Conservation (phyloP, 2,113 vertebrate species). For the Carettochelys insculpta region DNA sequence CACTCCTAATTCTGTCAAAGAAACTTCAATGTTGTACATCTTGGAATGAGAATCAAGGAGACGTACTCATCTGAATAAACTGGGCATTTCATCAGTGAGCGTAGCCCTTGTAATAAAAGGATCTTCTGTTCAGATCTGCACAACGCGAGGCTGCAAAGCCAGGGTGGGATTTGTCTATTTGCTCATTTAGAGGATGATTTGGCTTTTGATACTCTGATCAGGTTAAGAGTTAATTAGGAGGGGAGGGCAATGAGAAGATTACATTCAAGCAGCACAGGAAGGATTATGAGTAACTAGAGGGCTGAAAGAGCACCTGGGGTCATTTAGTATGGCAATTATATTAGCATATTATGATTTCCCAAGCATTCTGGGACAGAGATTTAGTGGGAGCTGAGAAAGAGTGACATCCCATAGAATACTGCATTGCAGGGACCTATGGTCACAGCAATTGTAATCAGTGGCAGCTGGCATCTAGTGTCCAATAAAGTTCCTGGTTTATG, state of each 20-base stretch:
- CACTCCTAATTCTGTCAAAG: not conserved
- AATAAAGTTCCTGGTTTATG: not conserved
- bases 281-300: not conserved
- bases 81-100: not conserved
- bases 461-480: not conserved
- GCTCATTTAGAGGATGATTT: fast-evolving
- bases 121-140: not conserved
- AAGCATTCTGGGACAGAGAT: not conserved
- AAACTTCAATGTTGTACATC: fast-evolving
- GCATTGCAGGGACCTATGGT: fast-evolving
- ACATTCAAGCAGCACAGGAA: fast-evolving
- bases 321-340: not conserved
- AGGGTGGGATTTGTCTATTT: not conserved
- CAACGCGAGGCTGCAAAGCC: fast-evolving
- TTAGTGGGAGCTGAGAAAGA: fast-evolving
- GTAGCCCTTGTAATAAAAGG: fast-evolving
- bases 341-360: fast-evolving
- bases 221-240: not conserved
- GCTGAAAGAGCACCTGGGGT: not conserved
- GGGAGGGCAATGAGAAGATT: not conserved
- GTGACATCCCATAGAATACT: not conserved
- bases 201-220: not conserved
- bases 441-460: not conserved
- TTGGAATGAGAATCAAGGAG: fast-evolving
- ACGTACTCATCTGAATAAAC: fast-evolving